Base-by-base conservation (phyloP, 1,140 invertebrate species). In the Camponotus vicinus region DNA sequence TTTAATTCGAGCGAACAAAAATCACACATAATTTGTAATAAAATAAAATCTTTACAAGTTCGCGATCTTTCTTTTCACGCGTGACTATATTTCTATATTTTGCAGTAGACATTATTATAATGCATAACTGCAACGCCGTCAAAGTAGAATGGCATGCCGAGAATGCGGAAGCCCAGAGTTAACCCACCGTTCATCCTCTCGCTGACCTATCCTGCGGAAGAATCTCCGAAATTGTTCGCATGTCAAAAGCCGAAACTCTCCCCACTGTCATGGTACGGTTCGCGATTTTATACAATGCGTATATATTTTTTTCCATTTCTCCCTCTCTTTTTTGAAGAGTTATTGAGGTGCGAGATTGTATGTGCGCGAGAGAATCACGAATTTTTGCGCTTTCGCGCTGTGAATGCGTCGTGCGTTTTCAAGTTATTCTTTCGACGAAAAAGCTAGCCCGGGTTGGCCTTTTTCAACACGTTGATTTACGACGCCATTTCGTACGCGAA, bases 91-190 rank as follows among this genome's bases (percentile, higher is more conserved):
- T 34, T 52, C 27, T 27, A 40, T 18, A 27, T 34, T 64, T 15
- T 6, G 61, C 45, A 55, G 37, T 64, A 32, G 15, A 15, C 37
- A 66, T 90, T 89, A 89, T 89, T 73, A 80, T 69, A 77, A 88
- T 55, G 78, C 89, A 89, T 88, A 90, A 91, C 86, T 91, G 90
- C 66, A 87, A 73, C 85, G 79, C 77, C 83, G 78, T 89, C 88
- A 92, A 92, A 92, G 90, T 87, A 67, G 88, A 87, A 91, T 61
- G 88, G 75, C 88, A 82, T 78, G 66, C 77, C 61, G 67, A 86
- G 87, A 92, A 93, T 92, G 90, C 89, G 92, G 83, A 78, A 85
- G 84, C 85, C 88, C 91, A 92, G 86, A 92, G 89, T 91, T 91
- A 92, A 92, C 90, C 88, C 80, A 85, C 91, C 80, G 85, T 88